phyloP scores from a whole-genome alignment of 53 echinoderm and acorn worm species.

The Antedon mediterranea region DNA sequence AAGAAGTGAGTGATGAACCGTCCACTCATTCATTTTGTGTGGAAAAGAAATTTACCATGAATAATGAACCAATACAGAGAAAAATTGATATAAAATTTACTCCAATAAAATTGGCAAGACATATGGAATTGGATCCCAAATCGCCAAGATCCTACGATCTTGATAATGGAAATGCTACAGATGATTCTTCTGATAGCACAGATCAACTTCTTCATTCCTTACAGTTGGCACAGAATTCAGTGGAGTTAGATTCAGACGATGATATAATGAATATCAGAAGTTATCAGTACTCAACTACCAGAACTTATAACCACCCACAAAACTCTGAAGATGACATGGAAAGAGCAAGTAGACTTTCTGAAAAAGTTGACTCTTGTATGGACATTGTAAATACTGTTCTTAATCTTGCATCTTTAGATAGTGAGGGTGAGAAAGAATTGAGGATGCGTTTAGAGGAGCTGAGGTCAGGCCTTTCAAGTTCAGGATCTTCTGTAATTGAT shows the following conservation, averaged over 20 bases:
- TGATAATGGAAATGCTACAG: not conserved
- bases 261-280: not conserved
- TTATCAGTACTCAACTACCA: not conserved
- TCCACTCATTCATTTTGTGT: not conserved
- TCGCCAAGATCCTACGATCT: not conserved
- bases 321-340: constrained; percentile 20
- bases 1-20: not conserved
- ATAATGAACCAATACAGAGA: too few species aligned
- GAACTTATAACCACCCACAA: constrained; percentile 1
- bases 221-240: not conserved
- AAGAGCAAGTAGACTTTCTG: constrained; percentile 19
- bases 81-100: not conserved
- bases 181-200: not conserved
- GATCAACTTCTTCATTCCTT: not conserved
- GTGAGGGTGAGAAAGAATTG: not conserved
- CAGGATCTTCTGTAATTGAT: not conserved
- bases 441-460: not conserved
- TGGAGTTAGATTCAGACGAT: not conserved
- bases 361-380: constrained; percentile 30
- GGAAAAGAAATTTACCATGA: not conserved
- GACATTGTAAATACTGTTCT: constrained; percentile 32
- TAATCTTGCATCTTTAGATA: not conserved
- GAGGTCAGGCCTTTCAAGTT: not conserved
- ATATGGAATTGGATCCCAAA: not conserved
- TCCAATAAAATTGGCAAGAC: not conserved